These are phyloP conservation scores for Zootermopsis nevadensis DNA, from an alignment of 2,888 invertebrate genomes.

Conservation along the genomic window DNA sequence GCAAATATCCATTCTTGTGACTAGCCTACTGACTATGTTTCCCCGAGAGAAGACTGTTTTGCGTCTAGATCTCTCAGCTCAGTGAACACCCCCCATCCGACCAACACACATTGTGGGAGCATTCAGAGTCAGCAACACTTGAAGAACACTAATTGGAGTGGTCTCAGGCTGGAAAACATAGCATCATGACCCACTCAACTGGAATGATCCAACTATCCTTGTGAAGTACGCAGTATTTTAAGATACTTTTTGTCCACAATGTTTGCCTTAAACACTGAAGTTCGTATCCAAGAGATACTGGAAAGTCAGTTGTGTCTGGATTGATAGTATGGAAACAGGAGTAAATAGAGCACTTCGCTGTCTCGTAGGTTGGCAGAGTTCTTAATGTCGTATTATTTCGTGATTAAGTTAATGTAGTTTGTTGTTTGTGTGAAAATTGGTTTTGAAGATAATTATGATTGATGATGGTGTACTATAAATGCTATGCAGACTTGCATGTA, in stretches of 20 bases:
- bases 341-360: too few relatives aligned
- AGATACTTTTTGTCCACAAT: neutral
- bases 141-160: neutral
- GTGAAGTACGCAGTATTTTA: neutral
- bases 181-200: neutral
- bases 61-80: neutral
- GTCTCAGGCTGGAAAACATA: slow-evolving; percentile 3
- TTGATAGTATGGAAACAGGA: too few relatives aligned
- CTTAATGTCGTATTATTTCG: too few relatives aligned
- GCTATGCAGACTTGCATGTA: too few relatives aligned
- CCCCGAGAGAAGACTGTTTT: neutral
- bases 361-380: too few relatives aligned
- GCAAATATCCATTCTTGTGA: neutral
- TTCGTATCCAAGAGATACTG: neutral
- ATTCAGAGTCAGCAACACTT: neutral
- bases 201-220: neutral
- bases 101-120: too few relatives aligned
- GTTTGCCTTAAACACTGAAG: neutral
- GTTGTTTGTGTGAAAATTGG: too few relatives aligned
- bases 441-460: too few relatives aligned
- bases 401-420: too few relatives aligned
- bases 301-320: too few relatives aligned
- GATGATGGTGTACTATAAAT: too few relatives aligned
- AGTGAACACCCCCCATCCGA: neutral
- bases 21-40: neutral